These are phyloP conservation scores for Drosophila colorata DNA, from an alignment of 2,888 invertebrate genomes.

Conservation along the genomic window DNA sequence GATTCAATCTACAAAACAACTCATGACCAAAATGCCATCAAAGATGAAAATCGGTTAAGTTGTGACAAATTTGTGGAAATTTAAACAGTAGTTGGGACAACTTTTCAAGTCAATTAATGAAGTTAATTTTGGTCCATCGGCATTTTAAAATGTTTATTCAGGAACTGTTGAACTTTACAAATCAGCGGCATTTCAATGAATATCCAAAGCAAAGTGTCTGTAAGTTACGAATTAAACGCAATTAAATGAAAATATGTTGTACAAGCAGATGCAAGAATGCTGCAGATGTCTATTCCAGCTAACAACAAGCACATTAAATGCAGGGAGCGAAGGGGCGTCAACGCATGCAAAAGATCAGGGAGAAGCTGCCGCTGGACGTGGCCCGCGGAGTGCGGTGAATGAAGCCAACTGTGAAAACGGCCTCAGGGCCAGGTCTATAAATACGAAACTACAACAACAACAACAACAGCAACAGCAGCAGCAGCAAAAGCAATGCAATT, in stretches of 20 bases:
- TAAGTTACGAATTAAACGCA: constrained; percentile 55
- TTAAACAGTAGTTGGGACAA: neutral
- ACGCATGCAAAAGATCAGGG: constrained; percentile 56
- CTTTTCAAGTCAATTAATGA: no score
- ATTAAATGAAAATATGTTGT: constrained; percentile 61
- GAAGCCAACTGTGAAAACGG: constrained; percentile 65
- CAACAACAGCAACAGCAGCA: neutral
- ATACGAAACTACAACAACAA: constrained; percentile 21
- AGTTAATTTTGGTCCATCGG: no score
- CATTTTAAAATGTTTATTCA: constrained; percentile 5
- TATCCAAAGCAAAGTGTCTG: constrained; percentile 19
- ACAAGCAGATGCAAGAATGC: constrained; percentile 44
- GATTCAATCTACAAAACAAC: neutral
- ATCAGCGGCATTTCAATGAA: constrained; percentile 32
- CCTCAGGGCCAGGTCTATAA: constrained; percentile 55
- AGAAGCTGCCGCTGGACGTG: constrained; percentile 25
- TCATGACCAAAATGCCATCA: no score
- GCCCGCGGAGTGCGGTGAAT: constrained; percentile 34
- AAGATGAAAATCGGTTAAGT: no score
- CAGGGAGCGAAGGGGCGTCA: constrained; percentile 42
- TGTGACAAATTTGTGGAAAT: no score
- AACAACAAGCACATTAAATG: constrained; percentile 24
- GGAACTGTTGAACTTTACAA: constrained; percentile 13
- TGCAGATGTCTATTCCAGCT: constrained; percentile 36
- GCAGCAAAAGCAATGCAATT: constrained; percentile 44